These are phyloP conservation scores for Standfussiana lucernea DNA, from an alignment of 2,888 invertebrate genomes.

Conservation along the genomic window DNA sequence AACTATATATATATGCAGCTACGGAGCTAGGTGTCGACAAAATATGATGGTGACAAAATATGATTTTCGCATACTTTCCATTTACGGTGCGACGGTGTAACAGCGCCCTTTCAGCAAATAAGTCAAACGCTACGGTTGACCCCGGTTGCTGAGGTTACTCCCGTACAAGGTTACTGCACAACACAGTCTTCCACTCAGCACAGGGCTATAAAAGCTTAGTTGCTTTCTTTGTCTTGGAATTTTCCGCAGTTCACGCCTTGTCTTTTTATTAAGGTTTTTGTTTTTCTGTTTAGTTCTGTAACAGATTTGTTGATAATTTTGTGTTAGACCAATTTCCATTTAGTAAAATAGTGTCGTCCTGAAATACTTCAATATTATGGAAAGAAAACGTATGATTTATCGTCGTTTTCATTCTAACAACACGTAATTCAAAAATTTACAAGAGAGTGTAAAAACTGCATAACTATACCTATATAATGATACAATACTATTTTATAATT, in stretches of 20 bases:
- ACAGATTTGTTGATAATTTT: neutral
- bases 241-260: constrained; percentile 7
- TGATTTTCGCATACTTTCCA: neutral
- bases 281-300: neutral
- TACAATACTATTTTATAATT: too few species aligned
- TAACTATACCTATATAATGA: too few species aligned
- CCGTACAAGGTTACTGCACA: constrained; percentile 62
- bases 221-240: constrained; percentile 17
- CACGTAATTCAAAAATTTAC: too few species aligned
- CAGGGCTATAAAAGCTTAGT: constrained; percentile 51
- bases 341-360: too few species aligned
- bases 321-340: too few species aligned
- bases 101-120: constrained; percentile 43
- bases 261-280: neutral
- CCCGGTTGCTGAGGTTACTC: constrained; percentile 55
- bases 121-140: constrained; percentile 59
- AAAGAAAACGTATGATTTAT: too few species aligned
- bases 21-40: too few species aligned
- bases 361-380: too few species aligned
- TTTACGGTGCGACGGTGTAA: constrained; percentile 33
- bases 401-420: too few species aligned
- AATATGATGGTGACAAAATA: too few species aligned
- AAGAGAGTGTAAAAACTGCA: too few species aligned
- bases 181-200: constrained; percentile 14
- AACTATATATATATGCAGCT: too few species aligned